Evolutionary conservation across 1,140 invertebrate species (phyloP).

Genomic region (Metopolophium dirhodum): DNA sequence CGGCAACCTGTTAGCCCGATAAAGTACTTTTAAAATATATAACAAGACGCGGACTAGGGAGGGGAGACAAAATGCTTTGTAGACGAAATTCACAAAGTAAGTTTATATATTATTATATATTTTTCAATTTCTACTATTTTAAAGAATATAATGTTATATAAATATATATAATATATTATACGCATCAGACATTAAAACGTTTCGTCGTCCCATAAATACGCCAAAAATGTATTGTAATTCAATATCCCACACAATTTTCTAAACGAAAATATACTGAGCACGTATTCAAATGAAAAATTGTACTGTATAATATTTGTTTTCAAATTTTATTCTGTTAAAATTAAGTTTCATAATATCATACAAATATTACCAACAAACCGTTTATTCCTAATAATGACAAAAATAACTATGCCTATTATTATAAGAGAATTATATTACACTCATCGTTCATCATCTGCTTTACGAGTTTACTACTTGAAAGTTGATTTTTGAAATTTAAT

Average conservation of each 20-base stretch:
- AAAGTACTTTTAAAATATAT: conserved; percentile 8
- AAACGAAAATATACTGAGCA: neutral
- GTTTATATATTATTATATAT: neutral
- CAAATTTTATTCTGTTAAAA: no score
- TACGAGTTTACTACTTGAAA: no score
- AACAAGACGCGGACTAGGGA: neutral
- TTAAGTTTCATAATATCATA: no score
- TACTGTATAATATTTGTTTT: neutral
- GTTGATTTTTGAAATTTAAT: no score
- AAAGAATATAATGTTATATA: neutral
- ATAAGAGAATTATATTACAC: no score
- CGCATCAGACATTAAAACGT: neutral
- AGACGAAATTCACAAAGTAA: conserved; percentile 31
- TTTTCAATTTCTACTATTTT: neutral
- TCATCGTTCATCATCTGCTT: no score
- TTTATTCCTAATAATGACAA: no score
- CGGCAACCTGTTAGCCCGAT: conserved; percentile 39
- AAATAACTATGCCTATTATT: no score
- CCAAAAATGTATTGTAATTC: neutral
- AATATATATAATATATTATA: no score
- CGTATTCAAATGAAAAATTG: neutral
- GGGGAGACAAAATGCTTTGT: neutral
- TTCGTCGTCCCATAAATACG: neutral
- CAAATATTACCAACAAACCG: no score
- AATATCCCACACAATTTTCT: neutral